Evolutionary conservation across 2,888 invertebrate genomes (phyloP).

Genomic region (Chloromyia formosa): DNA sequence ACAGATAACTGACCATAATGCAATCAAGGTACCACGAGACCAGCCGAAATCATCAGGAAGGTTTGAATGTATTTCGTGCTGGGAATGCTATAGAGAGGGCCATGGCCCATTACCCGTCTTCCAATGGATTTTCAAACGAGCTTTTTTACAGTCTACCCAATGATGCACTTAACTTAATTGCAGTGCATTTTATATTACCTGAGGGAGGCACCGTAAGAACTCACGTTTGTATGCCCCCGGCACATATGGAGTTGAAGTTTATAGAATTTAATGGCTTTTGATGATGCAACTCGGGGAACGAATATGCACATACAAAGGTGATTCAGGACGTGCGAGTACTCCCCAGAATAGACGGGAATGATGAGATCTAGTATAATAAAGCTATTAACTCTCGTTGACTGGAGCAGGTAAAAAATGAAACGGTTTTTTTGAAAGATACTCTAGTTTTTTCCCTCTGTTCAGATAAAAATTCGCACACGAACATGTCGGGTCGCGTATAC

Average conservation of each 20-base stretch:
- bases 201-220: conserved; percentile 21
- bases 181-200: conserved; percentile 34
- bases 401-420: background rate
- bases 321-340: background rate
- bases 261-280: conserved; percentile 27
- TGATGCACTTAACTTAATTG: conserved; percentile 43
- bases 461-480: too few relatives aligned
- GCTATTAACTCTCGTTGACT: background rate
- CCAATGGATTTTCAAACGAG: conserved; percentile 30
- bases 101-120: conserved; percentile 5
- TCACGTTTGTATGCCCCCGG: conserved; percentile 4
- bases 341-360: background rate
- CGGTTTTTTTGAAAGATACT: background rate
- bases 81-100: background rate
- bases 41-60: background rate
- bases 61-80: background rate
- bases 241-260: background rate
- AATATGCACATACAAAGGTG: background rate
- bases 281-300: background rate
- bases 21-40: too few relatives aligned
- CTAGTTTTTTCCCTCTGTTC: background rate
- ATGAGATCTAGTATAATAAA: background rate
- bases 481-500: too few relatives aligned
- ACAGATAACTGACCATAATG: too few relatives aligned
- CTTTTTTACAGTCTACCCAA: conserved; percentile 31